These are phyloP conservation scores for Chloroceryle aenea DNA, from an alignment of 2,113 vertebrate species.

Conservation along the genomic window DNA sequence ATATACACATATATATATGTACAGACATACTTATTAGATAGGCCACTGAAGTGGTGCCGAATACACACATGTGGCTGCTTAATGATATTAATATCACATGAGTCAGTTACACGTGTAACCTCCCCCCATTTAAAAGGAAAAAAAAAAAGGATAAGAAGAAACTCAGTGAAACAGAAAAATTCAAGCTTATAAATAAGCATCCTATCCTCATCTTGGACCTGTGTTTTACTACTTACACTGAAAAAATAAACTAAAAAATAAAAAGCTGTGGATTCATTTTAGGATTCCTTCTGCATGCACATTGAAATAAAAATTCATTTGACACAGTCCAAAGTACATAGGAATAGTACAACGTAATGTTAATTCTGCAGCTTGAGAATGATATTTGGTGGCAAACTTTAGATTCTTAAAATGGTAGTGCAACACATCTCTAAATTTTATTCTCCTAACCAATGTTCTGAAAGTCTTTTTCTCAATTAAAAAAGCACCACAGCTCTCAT, in stretches of 20 bases:
- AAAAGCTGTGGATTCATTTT: background rate
- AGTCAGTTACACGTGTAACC: background rate
- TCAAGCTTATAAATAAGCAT: background rate
- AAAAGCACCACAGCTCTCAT: background rate
- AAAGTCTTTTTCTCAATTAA: background rate
- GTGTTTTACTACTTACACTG: background rate
- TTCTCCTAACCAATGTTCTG: background rate
- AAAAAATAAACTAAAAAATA: background rate
- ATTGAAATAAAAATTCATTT: background rate
- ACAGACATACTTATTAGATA: background rate
- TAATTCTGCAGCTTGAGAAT: background rate
- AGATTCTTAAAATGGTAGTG: background rate
- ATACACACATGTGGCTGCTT: background rate
- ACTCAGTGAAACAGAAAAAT: background rate
- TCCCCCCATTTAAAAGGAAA: background rate
- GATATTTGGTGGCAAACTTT: background rate
- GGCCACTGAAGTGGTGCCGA: background rate
- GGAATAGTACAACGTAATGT: background rate
- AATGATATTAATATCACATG: background rate
- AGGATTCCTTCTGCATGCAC: background rate
- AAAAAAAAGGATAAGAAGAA: background rate
- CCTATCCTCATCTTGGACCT: background rate
- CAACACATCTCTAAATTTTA: background rate
- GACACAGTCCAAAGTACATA: background rate
- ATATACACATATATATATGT: no score